Evolutionary conservation across 2,888 invertebrate species (phyloP).

Genomic region (Hypercompe scribonia): DNA sequence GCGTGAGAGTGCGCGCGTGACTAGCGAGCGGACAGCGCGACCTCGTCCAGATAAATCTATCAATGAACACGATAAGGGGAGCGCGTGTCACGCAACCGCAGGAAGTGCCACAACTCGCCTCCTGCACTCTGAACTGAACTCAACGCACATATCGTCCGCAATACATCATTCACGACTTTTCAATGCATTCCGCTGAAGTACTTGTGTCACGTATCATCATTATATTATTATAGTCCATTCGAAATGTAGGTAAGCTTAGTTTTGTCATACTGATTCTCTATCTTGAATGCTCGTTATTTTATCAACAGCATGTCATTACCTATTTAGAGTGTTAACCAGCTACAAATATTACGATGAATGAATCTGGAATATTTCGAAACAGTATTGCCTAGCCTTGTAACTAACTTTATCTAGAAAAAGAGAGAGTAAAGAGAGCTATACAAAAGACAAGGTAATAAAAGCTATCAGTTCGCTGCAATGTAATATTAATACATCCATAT

Average conservation of each 20-base stretch:
- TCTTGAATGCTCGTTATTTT: not conserved
- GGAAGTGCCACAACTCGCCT: slow-evolving; percentile 76
- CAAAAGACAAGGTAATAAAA: not conserved
- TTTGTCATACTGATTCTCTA: not conserved
- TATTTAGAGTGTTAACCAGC: not conserved
- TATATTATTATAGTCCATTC: slow-evolving; percentile 4
- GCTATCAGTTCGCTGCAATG: too few species aligned
- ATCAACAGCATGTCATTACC: not conserved
- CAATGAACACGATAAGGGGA: slow-evolving; percentile 84
- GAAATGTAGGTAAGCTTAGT: not conserved
- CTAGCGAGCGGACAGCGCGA: slow-evolving; percentile 66
- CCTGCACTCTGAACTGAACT: slow-evolving; percentile 70
- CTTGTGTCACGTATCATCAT: slow-evolving; percentile 12
- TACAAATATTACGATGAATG: not conserved
- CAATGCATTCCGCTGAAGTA: slow-evolving; percentile 42
- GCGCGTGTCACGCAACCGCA: slow-evolving; percentile 77
- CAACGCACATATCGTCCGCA: slow-evolving; percentile 59
- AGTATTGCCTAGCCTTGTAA: not conserved
- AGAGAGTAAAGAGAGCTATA: not conserved
- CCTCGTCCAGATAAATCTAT: slow-evolving; percentile 84
- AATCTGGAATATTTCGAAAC: too few species aligned
- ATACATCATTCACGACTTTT: slow-evolving; percentile 55
- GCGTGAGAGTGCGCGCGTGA: slow-evolving; percentile 57
- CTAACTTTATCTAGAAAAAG: not conserved
- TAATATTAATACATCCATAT: too few species aligned